Conservation (phyloP, 1,140 invertebrate species). For the Hyles euphorbiae region DNA sequence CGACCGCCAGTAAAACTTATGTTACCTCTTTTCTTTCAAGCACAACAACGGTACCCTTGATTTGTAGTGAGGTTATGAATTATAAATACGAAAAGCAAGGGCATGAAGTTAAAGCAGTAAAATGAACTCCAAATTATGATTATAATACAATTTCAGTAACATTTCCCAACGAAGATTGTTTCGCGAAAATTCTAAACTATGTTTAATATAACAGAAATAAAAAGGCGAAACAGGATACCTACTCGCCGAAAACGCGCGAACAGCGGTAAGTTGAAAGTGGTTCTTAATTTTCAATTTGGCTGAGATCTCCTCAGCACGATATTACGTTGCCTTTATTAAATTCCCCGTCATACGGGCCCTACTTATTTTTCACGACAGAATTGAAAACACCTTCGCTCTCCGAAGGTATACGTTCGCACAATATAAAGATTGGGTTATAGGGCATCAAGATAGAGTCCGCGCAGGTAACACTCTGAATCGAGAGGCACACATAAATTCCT, state of each 20-base stretch:
- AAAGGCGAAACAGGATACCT: too few species aligned
- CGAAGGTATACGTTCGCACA: slow-evolving; percentile 55
- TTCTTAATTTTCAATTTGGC: slow-evolving; percentile 57
- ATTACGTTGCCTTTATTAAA: slow-evolving; percentile 57
- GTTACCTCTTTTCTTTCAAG: too few species aligned
- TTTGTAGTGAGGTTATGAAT: too few species aligned
- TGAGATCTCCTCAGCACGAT: slow-evolving; percentile 34
- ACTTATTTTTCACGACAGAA: slow-evolving; percentile 62
- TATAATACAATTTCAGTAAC: too few species aligned
- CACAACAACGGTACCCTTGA: too few species aligned
- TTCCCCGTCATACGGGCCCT: slow-evolving; percentile 36
- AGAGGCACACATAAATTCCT: slow-evolving; percentile 58
- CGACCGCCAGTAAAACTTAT: too few species aligned
- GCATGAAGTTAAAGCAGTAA: too few species aligned
- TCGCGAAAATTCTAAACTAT: too few species aligned
- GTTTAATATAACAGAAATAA: too few species aligned
- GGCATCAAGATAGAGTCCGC: slow-evolving; percentile 40
- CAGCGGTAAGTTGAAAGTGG: slow-evolving; percentile 26
- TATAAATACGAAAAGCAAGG: too few species aligned
- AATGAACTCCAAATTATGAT: too few species aligned
- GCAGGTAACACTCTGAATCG: slow-evolving; percentile 40
- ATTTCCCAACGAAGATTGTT: too few species aligned
- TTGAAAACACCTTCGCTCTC: slow-evolving; percentile 57
- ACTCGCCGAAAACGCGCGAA: slow-evolving; percentile 6
- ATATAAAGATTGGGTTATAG: slow-evolving; percentile 67